A percentile compares a stretch with the other conserved stretches of the same genome.
Conservation (phyloP, 2,888 invertebrate species). For the Leucophenga montana region DNA sequence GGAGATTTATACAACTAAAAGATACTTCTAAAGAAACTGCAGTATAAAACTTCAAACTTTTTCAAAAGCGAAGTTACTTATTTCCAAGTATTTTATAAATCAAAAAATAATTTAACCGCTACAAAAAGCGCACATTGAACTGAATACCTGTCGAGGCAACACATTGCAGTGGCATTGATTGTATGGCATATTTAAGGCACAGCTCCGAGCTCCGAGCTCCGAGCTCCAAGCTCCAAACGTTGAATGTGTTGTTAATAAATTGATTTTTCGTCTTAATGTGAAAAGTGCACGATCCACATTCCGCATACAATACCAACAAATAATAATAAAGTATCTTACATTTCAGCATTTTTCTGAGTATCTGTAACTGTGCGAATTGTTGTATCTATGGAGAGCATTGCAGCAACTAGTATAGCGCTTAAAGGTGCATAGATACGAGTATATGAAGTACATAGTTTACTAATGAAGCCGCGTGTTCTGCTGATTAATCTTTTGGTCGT, state of each 20-base stretch:
- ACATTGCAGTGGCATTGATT: no score
- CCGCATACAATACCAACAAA: slow-evolving; percentile 1
- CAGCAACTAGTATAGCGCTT: neutral
- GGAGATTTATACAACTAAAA: no score
- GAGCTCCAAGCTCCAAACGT: neutral
- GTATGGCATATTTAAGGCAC: no score
- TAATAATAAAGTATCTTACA: no score
- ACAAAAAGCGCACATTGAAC: neutral
- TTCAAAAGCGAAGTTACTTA: no score
- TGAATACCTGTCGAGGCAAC: neutral
- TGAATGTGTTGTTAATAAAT: slow-evolving; percentile 23
- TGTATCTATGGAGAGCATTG: no score
- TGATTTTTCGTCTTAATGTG: slow-evolving; percentile 15
- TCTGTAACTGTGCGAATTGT: no score
- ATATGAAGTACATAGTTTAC: neutral
- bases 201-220: neutral
- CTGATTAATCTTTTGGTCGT: slow-evolving; percentile 24
- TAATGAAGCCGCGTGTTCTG: slow-evolving; percentile 23
- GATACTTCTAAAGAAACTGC: no score
- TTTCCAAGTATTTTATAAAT: neutral
- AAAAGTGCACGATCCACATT: slow-evolving; percentile 30
- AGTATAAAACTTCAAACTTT: no score
- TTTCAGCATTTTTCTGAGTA: no score
- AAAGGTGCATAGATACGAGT: neutral
- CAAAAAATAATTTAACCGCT: neutral